A percentile compares a stretch with the other conserved stretches of the same genome.
Evolutionary conservation across 1,140 invertebrate species (phyloP).

Genomic region (Drosophila nasuta): DNA sequence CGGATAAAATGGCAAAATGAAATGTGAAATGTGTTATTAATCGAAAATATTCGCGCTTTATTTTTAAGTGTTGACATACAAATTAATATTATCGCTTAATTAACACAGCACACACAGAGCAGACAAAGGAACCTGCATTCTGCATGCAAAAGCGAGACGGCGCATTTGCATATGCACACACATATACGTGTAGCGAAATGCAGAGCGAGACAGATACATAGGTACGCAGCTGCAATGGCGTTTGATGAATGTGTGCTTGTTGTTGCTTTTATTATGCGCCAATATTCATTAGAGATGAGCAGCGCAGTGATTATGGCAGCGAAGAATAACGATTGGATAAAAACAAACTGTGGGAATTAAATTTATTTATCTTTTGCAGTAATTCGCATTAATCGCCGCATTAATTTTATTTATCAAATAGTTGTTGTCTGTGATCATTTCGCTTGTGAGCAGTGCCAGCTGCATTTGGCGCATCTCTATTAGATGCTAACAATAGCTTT

Average conservation of each 20-base stretch:
- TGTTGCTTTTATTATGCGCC: constrained; percentile 21
- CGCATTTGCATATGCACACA: background rate
- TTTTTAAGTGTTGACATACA: constrained; percentile 83
- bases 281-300: constrained; percentile 48
- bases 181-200: background rate
- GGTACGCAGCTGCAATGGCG: constrained; percentile 30
- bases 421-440: background rate
- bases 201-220: constrained; percentile 24
- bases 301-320: background rate
- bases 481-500: constrained; percentile 10
- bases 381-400: background rate
- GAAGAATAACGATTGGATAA: background rate
- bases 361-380: background rate
- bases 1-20: constrained; percentile 60
- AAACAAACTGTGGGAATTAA: too few relatives aligned
- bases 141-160: background rate
- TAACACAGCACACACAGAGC: constrained; percentile 51
- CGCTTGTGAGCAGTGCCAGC: background rate
- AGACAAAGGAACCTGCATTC: constrained; percentile 31
- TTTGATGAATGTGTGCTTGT: constrained; percentile 45
- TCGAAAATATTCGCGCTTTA: constrained; percentile 74
- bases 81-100: constrained; percentile 84
- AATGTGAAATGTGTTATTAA: constrained; percentile 78
- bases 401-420: background rate
- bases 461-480: constrained; percentile 21